A percentile compares a stretch with the other conserved stretches of the same genome.
Conservation (phyloP, 2,113 vertebrate genomes). For the Verasper variegatus region DNA sequence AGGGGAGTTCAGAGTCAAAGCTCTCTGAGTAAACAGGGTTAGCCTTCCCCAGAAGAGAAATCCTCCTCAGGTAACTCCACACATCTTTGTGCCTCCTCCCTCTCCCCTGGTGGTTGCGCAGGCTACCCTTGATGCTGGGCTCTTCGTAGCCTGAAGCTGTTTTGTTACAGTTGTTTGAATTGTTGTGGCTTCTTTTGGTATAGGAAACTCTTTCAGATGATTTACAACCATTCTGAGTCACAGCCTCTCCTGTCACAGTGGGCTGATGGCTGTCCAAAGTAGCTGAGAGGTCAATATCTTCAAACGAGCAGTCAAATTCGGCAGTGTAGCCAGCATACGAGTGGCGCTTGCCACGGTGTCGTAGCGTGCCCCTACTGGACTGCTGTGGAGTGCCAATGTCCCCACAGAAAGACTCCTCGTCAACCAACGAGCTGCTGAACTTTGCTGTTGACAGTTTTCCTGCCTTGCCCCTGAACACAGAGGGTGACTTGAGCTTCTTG, state of each 20-base stretch:
- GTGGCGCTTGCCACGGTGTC: conserved; percentile 85
- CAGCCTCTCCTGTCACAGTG: conserved; percentile 66
- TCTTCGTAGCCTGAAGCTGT: conserved; percentile 73
- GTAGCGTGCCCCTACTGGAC: conserved; percentile 68
- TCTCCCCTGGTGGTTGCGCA: conserved; percentile 71
- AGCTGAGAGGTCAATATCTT: conserved; percentile 84
- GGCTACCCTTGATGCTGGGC: conserved; percentile 72
- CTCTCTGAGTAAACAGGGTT: conserved; percentile 81
- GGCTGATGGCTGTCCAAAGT: conserved; percentile 76
- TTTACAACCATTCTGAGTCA: conserved; percentile 79
- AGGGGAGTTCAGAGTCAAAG: conserved; percentile 82
- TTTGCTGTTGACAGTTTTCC: conserved; percentile 77
- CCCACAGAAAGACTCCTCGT: conserved; percentile 71
- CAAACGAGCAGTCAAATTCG: conserved; percentile 88
- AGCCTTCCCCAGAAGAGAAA: conserved; percentile 85
- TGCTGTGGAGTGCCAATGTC: conserved; percentile 77
- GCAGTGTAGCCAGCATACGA: conserved; percentile 88
- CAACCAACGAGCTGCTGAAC: conserved; percentile 74
- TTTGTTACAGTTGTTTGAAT: conserved; percentile 80
- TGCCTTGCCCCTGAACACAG: conserved; percentile 78
- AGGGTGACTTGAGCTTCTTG: conserved; percentile 86
- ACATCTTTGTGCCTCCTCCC: conserved; percentile 85
- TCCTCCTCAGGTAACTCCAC: conserved; percentile 90
- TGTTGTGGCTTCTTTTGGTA: conserved; percentile 78
- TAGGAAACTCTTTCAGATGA: conserved; percentile 70